Percentiles rank a stretch among this genome's conserved stretches.
Conservation (phyloP, 2,888 invertebrate species). For the Calliopum simillimum region DNA sequence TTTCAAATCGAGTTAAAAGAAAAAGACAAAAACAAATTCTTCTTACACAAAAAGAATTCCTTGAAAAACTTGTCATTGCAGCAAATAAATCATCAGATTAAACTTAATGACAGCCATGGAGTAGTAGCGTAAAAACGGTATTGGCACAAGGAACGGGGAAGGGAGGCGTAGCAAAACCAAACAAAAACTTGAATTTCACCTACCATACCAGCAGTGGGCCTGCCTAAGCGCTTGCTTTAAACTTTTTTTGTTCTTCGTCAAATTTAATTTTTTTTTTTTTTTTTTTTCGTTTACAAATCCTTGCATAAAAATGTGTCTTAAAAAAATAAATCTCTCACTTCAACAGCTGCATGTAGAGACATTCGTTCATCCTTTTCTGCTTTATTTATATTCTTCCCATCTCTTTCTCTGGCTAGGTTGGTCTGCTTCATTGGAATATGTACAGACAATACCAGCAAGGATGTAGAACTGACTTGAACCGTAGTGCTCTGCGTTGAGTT, state of each 20-base stretch:
- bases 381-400: too few species aligned
- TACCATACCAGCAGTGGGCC: neutral
- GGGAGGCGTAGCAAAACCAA: neutral
- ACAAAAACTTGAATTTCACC: neutral
- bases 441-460: conserved; percentile 2
- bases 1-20: neutral
- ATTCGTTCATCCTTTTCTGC: too few species aligned
- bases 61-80: neutral
- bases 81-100: conserved; percentile 12
- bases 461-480: neutral
- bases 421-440: neutral
- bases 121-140: too few species aligned
- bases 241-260: neutral
- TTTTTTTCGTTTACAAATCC: neutral
- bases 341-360: too few species aligned
- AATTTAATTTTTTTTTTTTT: too few species aligned
- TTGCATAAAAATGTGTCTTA: neutral
- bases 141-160: neutral
- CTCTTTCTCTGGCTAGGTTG: too few species aligned
- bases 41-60: neutral
- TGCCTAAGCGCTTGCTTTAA: too few species aligned
- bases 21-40: neutral
- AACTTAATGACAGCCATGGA: neutral
- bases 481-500: neutral
- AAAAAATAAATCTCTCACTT: too few species aligned